A percentile compares a stretch with the other conserved stretches of the same genome.
Conservation (phyloP, 1,140 invertebrate species). For the Macrostomum lignano region DNA sequence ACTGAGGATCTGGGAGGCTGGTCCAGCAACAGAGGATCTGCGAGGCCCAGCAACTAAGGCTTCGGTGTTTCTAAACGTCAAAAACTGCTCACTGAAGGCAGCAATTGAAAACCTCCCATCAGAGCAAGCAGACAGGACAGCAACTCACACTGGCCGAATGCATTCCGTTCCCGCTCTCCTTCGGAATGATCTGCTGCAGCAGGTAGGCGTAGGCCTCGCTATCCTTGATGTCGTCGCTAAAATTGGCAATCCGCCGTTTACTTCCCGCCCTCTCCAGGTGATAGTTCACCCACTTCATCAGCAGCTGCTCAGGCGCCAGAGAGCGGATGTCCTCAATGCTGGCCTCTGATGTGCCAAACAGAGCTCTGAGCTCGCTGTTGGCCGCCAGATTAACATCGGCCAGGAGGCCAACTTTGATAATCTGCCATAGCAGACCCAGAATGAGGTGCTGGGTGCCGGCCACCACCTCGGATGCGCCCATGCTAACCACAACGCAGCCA, state of each 20-base stretch:
- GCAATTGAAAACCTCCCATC: too few relatives aligned
- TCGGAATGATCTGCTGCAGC: conserved; percentile 71
- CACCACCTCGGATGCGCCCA: conserved; percentile 71
- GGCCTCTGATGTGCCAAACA: conserved; percentile 50
- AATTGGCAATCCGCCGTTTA: conserved; percentile 49
- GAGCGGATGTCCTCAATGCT: conserved; percentile 78
- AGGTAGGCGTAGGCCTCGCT: conserved; percentile 79
- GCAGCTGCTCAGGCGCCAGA: conserved; percentile 78
- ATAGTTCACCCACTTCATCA: conserved; percentile 92
- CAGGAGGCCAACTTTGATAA: conserved; percentile 86
- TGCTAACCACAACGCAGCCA: conserved; percentile 92
- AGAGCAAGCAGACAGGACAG: conserved; percentile 2
- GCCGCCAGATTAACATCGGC: conserved; percentile 88
- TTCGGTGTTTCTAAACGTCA: too few relatives aligned
- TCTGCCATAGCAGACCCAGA: conserved; percentile 85
- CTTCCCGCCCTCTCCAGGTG: conserved; percentile 47
- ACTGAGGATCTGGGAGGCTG: too few relatives aligned
- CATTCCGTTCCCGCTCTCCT: conserved; percentile 47
- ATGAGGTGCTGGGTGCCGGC: conserved; percentile 83
- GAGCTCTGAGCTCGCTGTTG: conserved; percentile 64
- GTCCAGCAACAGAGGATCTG: too few relatives aligned
- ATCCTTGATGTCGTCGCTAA: conserved; percentile 54
- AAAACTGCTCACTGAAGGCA: too few relatives aligned
- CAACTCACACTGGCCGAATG: conserved; percentile 36
- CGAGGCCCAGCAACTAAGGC: too few relatives aligned